Conservation (phyloP, 2,888 invertebrate species). For the Linnaemya tessellans region DNA sequence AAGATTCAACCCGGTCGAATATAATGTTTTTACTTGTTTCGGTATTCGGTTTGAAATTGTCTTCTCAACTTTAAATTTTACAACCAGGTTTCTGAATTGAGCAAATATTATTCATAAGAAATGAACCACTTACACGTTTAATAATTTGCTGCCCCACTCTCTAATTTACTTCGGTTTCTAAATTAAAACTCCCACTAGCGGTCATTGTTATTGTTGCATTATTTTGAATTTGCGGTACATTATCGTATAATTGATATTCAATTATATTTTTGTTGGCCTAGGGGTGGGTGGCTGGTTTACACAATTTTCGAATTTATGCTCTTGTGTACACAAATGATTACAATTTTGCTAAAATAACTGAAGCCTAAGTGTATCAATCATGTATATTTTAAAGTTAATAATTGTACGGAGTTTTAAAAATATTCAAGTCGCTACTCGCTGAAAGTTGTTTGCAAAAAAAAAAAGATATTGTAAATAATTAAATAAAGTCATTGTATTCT, state of each 20-base stretch:
- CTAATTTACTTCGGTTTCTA: conserved; percentile 12
- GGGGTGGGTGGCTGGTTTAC: conserved; percentile 24
- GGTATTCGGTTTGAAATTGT: too few species aligned
- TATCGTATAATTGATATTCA: conserved; percentile 19
- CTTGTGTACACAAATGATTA: conserved; percentile 22
- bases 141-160: conserved; percentile 15
- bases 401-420: not conserved
- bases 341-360: conserved; percentile 39
- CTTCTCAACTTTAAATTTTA: too few species aligned
- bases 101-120: too few species aligned
- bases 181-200: conserved; percentile 30
- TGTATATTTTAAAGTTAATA: conserved; percentile 13
- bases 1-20: too few species aligned
- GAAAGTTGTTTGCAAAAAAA: too few species aligned
- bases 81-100: too few species aligned
- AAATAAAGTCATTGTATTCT: too few species aligned
- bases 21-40: too few species aligned
- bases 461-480: too few species aligned
- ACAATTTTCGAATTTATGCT: conserved; percentile 32
- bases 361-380: conserved; percentile 7
- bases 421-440: not conserved
- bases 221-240: conserved; percentile 12
- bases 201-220: conserved; percentile 32
- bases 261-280: conserved; percentile 13
- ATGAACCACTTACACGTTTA: conserved; percentile 24